Evolutionary conservation across 2,797 vertebrate genomes (phyloP).

Genomic region (Pangasius larnaudii): DNA sequence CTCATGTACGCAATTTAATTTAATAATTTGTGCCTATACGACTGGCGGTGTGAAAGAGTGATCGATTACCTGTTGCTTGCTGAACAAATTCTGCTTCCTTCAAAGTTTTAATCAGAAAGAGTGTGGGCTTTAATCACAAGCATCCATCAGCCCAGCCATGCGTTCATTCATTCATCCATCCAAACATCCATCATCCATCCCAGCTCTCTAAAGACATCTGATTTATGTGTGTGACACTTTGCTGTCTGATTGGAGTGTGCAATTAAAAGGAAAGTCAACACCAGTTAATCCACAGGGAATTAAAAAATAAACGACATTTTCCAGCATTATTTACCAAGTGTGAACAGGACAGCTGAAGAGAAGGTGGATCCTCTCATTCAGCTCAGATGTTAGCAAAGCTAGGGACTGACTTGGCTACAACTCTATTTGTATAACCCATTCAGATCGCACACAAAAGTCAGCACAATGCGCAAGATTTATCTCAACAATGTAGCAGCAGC

Average conservation of each 20-base stretch:
- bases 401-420: neutral
- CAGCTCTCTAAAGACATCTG: neutral
- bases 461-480: neutral
- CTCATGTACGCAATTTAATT: slow-evolving; percentile 24
- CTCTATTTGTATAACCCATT: neutral
- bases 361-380: neutral
- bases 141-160: slow-evolving; percentile 35
- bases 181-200: slow-evolving; percentile 27
- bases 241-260: slow-evolving; percentile 34
- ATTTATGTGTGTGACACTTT: slow-evolving; percentile 42
- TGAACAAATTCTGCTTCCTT: slow-evolving; percentile 7
- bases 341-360: neutral
- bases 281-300: neutral
- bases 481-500: neutral
- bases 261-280: slow-evolving; percentile 25
- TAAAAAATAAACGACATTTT: neutral
- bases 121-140: slow-evolving; percentile 33
- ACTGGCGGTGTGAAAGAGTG: neutral
- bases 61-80: slow-evolving; percentile 30
- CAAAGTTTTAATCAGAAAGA: slow-evolving; percentile 36
- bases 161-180: slow-evolving; percentile 27
- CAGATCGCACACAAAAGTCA: neutral
- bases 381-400: neutral
- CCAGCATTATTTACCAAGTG: neutral
- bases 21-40: neutral